A percentile compares a stretch with the other conserved stretches of the same genome.
Evolutionary conservation across 2,113 vertebrate species (phyloP).

Genomic region (Urocitellus parryii): DNA sequence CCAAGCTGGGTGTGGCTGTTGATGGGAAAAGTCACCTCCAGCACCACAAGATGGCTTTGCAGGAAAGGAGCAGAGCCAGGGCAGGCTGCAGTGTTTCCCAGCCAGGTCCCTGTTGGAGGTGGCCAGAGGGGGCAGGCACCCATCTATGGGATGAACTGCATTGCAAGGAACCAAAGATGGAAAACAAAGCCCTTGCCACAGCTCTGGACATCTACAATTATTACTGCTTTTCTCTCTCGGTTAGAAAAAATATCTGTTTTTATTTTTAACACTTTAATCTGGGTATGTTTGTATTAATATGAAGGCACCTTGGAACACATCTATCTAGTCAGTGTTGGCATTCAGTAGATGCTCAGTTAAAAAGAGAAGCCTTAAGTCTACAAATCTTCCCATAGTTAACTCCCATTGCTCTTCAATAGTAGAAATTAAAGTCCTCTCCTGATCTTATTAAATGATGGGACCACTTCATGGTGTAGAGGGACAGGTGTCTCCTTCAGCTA

Average conservation of each 20-base stretch:
- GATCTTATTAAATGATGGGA: background rate
- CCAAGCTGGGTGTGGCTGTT: background rate
- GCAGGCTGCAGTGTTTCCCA: rapidly evolving
- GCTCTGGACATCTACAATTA: background rate
- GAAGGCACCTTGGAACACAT: background rate
- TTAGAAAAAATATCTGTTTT: background rate
- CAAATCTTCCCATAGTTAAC: background rate
- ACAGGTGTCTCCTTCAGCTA: constrained; percentile 16
- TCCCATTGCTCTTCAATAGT: background rate
- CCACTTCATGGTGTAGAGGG: background rate
- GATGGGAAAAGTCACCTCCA: background rate
- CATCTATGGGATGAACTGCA: no score
- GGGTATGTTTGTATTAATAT: background rate
- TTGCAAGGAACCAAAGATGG: no score
- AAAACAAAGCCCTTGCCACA: background rate
- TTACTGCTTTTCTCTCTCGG: background rate
- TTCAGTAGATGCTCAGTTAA: background rate
- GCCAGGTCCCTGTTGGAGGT: background rate
- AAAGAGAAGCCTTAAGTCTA: background rate
- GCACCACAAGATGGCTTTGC: background rate
- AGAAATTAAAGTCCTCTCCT: background rate
- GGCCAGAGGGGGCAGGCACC: background rate
- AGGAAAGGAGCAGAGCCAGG: background rate
- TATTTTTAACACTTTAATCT: background rate
- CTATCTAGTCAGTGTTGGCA: background rate